Conservation (phyloP, 2,888 invertebrate species). For the Tachina grossa region DNA sequence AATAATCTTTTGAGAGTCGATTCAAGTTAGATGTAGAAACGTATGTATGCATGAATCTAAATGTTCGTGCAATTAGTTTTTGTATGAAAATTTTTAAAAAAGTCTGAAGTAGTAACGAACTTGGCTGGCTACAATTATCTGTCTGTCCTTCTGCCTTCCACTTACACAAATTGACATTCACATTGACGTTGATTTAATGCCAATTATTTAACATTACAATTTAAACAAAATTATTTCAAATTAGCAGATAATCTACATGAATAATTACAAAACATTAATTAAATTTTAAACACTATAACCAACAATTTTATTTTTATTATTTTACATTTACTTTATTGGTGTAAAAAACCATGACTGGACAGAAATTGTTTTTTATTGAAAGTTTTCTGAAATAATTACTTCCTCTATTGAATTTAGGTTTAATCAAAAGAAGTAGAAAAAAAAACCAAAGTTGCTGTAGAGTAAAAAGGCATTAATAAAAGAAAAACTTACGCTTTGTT, state of each 20-base stretch:
- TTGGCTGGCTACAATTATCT: conserved; percentile 32
- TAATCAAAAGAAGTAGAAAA: conserved; percentile 19
- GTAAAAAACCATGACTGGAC: conserved; percentile 28
- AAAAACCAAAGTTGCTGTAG: conserved; percentile 1
- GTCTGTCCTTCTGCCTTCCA: neutral
- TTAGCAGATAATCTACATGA: conserved; percentile 42
- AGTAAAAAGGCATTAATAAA: conserved; percentile 29
- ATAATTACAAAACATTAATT: conserved; percentile 39
- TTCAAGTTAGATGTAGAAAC: neutral
- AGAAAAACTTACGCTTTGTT: conserved; percentile 1
- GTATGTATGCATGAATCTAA: neutral
- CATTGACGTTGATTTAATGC: conserved; percentile 57
- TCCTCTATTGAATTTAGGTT: conserved; percentile 45
- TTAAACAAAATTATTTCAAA: conserved; percentile 60
- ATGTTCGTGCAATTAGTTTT: neutral
- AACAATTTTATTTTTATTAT: neutral
- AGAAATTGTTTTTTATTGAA: conserved; percentile 7
- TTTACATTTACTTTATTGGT: neutral
- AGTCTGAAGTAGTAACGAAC: conserved; percentile 58
- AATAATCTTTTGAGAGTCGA: conserved; percentile 14
- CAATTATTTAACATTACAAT: conserved; percentile 58
- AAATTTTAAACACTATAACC: neutral
- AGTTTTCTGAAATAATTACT: conserved; percentile 39
- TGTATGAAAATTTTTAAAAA: conserved; percentile 25
- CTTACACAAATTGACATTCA: conserved; percentile 47